Percentiles rank a stretch among this genome's conserved stretches.
These are phyloP conservation scores for Drosophila cracens DNA, from an alignment of 2,888 invertebrate genomes.

Conservation along the genomic window DNA sequence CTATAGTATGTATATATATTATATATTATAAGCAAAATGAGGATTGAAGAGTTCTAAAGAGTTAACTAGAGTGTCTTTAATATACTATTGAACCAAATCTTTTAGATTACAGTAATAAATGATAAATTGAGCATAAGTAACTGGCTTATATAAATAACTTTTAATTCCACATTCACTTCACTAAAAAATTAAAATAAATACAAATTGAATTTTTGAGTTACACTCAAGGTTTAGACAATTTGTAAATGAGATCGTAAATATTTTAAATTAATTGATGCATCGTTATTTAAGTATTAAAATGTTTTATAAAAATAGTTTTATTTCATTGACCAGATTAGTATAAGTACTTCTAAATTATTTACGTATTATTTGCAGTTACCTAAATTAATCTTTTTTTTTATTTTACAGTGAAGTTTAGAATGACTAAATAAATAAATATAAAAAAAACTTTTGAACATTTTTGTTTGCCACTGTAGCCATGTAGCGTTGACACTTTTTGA, in stretches of 20 bases:
- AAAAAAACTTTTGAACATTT: background rate
- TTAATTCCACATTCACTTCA: background rate
- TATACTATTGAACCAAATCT: background rate
- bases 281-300: background rate
- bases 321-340: background rate
- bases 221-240: background rate
- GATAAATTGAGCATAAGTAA: background rate
- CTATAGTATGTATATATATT: background rate
- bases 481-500: conserved; percentile 52
- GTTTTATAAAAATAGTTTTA: background rate
- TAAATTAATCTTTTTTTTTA: background rate
- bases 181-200: background rate
- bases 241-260: background rate
- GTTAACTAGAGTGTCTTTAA: background rate
- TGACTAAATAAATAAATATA: background rate
- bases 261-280: background rate
- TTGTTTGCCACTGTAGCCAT: conserved; percentile 50
- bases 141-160: background rate
- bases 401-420: background rate
- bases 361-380: background rate
- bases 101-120: background rate
- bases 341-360: background rate
- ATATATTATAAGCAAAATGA: background rate
- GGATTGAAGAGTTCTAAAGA: background rate
- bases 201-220: background rate